Evolutionary conservation across 1,140 invertebrate genomes (phyloP), one percentile per base, ranked within the genome.

Genomic region (Drosophila melanica): DNA sequence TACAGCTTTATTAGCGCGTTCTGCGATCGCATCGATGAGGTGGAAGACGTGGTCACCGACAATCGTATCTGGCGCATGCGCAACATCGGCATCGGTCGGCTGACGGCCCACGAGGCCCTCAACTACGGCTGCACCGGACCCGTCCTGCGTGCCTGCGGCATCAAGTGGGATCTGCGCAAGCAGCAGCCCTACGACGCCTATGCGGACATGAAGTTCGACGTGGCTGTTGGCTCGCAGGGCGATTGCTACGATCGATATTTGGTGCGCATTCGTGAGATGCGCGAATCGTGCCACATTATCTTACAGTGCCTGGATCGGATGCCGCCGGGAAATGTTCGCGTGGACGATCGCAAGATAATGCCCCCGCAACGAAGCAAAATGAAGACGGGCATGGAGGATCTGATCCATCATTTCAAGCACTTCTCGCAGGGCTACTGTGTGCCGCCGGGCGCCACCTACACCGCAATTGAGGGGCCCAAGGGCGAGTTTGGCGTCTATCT

Each of bases 81-180:
- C 75, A 96, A 95, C 9, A 94, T 95, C 67, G 96, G 96, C 79
- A 96, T 98, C 77, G 97, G 97, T 1, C 85, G 94, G 14, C 93
- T 98, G 0, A 93, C 94, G 11, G 95, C 97, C 2, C 95, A 96
- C 81, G 96, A 98, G 87, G 97, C 97, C 14, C 92, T 98, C 3
- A 95, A 96, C 90, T 95, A 93, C 79, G 97, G 97, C 3, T 97
- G 96, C 81, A 95, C 95, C 78, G 97, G 97, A 18, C 95, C 96
- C 1, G 96, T 97, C 94, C 91, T 98, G 37, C 92, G 97, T 62
- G 95, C 95, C 41, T 95, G 95, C 4, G 97, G 97, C 57, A 95
- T 98, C 37, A 97, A 97, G 92, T 98, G 97, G 97, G 97, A 98
- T 93, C 81, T 98, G 9, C 92, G 97, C 7, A 97, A 97, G 92